phyloP scores from a whole-genome alignment of 2,113 vertebrate genomes.

The Neopipo cinnamomea region DNA sequence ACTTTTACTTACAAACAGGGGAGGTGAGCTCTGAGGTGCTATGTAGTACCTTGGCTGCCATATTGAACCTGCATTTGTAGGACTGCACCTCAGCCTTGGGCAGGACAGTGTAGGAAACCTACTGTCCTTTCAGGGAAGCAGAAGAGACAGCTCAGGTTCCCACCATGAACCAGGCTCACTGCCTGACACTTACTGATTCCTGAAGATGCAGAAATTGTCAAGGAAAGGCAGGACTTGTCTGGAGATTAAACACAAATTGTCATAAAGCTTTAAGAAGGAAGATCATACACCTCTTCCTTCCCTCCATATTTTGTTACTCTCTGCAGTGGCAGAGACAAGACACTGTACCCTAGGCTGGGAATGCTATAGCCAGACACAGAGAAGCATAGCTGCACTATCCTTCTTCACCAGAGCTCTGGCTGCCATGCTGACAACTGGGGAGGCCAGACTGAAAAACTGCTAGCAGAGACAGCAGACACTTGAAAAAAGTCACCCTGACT shows the following conservation, averaged over 20 bases:
- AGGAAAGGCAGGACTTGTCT: neutral
- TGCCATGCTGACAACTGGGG: neutral
- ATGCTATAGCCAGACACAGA: neutral
- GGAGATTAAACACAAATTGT: neutral
- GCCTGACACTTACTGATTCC: neutral
- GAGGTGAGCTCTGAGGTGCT: neutral
- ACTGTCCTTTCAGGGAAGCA: neutral
- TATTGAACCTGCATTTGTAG: neutral
- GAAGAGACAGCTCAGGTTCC: neutral
- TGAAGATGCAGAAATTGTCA: neutral
- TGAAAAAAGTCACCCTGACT: neutral
- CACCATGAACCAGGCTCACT: neutral
- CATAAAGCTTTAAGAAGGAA: neutral
- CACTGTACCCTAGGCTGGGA: neutral
- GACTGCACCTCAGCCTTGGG: neutral
- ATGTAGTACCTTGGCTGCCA: neutral
- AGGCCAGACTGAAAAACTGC: neutral
- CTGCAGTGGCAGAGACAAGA: neutral
- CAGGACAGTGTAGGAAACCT: neutral
- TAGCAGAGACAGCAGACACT: neutral
- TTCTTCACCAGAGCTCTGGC: neutral
- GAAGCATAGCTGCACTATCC: neutral
- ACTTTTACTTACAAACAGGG: neutral
- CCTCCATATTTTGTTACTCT: neutral
- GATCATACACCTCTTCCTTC: neutral